Evolutionary conservation across 2,888 invertebrate species (phyloP).

Genomic region (Polydrusus cervinus): DNA sequence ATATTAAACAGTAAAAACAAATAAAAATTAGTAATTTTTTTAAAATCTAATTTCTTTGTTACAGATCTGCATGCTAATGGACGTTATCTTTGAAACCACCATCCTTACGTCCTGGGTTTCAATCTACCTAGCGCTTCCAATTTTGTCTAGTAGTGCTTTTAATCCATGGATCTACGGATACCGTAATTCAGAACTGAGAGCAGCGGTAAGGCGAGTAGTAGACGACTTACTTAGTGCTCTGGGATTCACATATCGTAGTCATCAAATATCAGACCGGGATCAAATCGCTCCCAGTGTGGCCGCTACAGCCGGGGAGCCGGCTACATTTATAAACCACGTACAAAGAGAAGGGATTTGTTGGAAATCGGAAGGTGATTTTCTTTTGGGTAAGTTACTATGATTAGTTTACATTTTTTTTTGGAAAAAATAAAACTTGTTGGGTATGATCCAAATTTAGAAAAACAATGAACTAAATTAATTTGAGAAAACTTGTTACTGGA

Average conservation of each 20-base stretch:
- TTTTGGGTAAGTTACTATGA: slow-evolving; percentile 55
- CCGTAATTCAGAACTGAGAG: slow-evolving; percentile 76
- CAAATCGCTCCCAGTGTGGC: slow-evolving; percentile 67
- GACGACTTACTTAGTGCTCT: slow-evolving; percentile 72
- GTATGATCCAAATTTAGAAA: too few species aligned
- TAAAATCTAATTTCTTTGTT: slow-evolving; percentile 56
- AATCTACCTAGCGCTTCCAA: slow-evolving; percentile 75
- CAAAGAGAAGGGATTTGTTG: slow-evolving; percentile 62
- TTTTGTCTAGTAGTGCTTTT: slow-evolving; percentile 75
- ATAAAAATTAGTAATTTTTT: background rate
- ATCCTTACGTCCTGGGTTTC: slow-evolving; percentile 74
- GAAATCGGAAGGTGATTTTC: slow-evolving; percentile 66
- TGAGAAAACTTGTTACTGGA: too few species aligned
- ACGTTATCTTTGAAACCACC: slow-evolving; percentile 73
- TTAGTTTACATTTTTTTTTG: too few species aligned
- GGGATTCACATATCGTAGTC: slow-evolving; percentile 69
- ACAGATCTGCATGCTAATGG: slow-evolving; percentile 74
- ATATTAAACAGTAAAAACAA: too few species aligned
- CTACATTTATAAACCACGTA: slow-evolving; percentile 68
- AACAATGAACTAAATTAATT: too few species aligned
- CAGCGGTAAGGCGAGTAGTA: slow-evolving; percentile 75
- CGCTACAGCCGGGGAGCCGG: slow-evolving; percentile 69
- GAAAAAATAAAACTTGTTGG: too few species aligned
- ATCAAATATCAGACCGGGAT: slow-evolving; percentile 64
- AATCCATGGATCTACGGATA: slow-evolving; percentile 81